Conservation (phyloP, 1,140 invertebrate species). For the Bombus ignitus region DNA sequence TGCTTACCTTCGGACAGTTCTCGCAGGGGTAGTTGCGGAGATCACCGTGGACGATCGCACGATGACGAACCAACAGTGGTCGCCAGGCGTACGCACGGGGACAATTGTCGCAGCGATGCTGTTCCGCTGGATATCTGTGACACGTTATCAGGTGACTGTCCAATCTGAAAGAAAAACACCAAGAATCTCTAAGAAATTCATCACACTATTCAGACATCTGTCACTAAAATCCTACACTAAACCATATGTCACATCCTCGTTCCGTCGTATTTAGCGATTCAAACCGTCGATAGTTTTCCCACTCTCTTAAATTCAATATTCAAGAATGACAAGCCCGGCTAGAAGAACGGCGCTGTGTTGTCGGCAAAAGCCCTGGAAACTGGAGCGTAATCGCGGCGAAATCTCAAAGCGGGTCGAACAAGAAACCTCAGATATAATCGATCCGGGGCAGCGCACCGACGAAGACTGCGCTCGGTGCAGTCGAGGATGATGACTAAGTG, state of each 20-base stretch:
- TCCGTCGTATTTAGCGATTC: too few species aligned
- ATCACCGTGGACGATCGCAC: slow-evolving; percentile 90
- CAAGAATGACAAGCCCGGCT: not conserved
- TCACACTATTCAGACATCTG: too few species aligned
- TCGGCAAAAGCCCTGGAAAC: not conserved
- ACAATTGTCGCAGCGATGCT: slow-evolving; percentile 93
- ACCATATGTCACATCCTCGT: not conserved
- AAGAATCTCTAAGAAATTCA: not conserved
- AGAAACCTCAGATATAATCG: slow-evolving; percentile 44
- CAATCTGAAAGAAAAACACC: slow-evolving; percentile 85
- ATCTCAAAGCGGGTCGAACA: slow-evolving; percentile 9
- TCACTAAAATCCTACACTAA: not conserved
- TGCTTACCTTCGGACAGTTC: slow-evolving; percentile 93
- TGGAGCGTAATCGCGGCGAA: not conserved
- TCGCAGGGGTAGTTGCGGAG: slow-evolving; percentile 94
- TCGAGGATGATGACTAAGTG: slow-evolving; percentile 71
- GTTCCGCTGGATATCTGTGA: slow-evolving; percentile 89
- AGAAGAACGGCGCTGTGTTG: not conserved
- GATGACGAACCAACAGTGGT: slow-evolving; percentile 91
- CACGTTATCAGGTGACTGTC: slow-evolving; percentile 90
- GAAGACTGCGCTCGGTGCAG: slow-evolving; percentile 57
- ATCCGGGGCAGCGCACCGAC: slow-evolving; percentile 36
- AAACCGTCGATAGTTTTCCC: too few species aligned
- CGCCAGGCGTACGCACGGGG: slow-evolving; percentile 92
- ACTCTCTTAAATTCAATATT: not conserved